Evolutionary conservation across 2,113 vertebrate species (phyloP), one percentile per base, ranked within the genome.

Genomic region (Misgurnus anguillicaudatus): DNA sequence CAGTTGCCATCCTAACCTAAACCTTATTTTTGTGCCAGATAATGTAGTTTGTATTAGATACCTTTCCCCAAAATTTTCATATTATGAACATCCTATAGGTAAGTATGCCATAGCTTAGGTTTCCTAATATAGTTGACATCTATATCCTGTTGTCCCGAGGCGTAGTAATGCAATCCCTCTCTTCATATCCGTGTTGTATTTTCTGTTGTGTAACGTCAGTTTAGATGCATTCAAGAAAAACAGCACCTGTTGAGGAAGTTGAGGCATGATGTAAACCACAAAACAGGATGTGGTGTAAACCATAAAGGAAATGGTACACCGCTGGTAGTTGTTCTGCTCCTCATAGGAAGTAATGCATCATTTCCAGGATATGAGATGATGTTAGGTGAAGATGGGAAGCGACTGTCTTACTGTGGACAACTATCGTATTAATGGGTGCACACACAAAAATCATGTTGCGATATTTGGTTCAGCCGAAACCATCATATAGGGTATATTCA

Each of bases 221-320:
- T 76, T 53, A 70, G 38, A 42, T 77, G 51, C 55, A 39, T 66
- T 72, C 66, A 16, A 51, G 55, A 74, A 42, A 16, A 69, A 61
- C 61, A 75, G 71, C 79, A 84, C 75, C 58, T 70, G 76, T 53
- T 78, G 39, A 81, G 79, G 75, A 81, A 81, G 61, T 69, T 48
- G 48, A 71, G 63, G 57, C 36, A n/a, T 60, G 65, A 76, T 72
- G 24, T 76, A 53, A 76, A 53, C 61, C 60, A 51, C 66, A 11
- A 73, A 71, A 73, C 67, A 53, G 82, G 78, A 83, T 73, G 78
- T 73, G 82, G 82, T 84, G 74, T 80, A 70, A 75, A 60, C 68
- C 77, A 61, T 13, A 39, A 45, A 75, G 78, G 81, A 85, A 85
- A 75, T 85, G 81, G 84, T 80, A 69, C 36, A 47, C 80, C 83